phyloP scores from a whole-genome alignment of 1,140 invertebrate genomes.

The Calycopis cecrops region DNA sequence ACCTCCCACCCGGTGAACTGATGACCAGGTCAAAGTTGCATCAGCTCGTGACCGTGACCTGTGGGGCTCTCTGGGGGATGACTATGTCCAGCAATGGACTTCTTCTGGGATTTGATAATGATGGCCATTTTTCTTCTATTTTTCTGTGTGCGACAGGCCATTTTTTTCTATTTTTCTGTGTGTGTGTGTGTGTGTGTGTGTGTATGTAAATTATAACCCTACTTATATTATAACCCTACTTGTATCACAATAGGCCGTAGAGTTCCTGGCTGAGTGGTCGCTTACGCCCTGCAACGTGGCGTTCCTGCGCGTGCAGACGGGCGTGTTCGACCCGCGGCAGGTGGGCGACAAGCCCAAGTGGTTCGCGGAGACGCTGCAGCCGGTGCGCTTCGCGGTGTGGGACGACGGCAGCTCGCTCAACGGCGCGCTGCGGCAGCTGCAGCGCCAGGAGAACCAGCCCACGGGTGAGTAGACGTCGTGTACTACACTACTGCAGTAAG shows the following conservation, averaged over 20 bases:
- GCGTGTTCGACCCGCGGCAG: constrained; percentile 93
- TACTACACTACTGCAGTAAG: too few relatives aligned
- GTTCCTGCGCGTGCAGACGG: constrained; percentile 97
- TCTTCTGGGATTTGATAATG: too few relatives aligned
- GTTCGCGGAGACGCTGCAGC: constrained; percentile 91
- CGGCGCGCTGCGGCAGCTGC: constrained; percentile 82
- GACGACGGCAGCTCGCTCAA: constrained; percentile 89
- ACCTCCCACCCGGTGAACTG: too few relatives aligned
- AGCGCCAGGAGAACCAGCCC: constrained; percentile 86
- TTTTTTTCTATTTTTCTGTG: too few relatives aligned
- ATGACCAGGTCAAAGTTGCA: too few relatives aligned
- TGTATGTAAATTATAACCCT: too few relatives aligned
- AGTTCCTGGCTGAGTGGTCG: constrained; percentile 99
- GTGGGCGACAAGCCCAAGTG: constrained; percentile 98
- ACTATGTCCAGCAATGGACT: too few relatives aligned
- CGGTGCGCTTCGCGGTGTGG: constrained; percentile 94
- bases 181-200: too few relatives aligned
- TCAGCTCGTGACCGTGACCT: too few relatives aligned
- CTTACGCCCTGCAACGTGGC: constrained; percentile 97
- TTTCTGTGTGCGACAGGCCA: too few relatives aligned
- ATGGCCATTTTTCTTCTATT: too few relatives aligned
- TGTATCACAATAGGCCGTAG: constrained; percentile 85
- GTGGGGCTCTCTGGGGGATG: too few relatives aligned
- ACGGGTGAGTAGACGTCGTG: constrained; percentile 71
- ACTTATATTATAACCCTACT: not conserved